Base-by-base conservation (phyloP, 2,797 vertebrate species). In the Erethizon dorsatum region DNA sequence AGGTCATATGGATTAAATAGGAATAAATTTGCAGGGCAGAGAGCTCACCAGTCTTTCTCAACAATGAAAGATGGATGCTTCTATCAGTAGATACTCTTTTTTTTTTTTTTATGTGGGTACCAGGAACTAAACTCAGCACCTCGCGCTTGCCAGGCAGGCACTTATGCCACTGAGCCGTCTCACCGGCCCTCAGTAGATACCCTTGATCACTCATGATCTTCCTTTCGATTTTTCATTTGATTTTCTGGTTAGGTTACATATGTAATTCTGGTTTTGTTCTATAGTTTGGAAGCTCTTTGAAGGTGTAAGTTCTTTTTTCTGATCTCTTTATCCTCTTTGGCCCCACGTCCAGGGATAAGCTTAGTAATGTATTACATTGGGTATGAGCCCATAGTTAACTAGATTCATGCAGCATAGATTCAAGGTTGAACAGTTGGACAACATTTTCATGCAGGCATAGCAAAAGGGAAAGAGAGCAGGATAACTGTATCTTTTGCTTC, bases 351-450 rank as follows among this genome's bases (percentile, higher is more conserved):
- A 85, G 20, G 26, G 33, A 52, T 7, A 0, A 83, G 0, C 57
- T 78, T 87, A 65, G 31, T 22, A 83, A 96, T 11, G 67, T 80
- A 91, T 67, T 79, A 47, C 50, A 20, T 73, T 94, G 87, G 12
- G 83, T 3, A 59, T 11, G 4, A 50, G 52, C 12, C 33, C 12
- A 4, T 67, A 84, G 50, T 95, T 91, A 93, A 37, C 17, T 37
- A 75, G 78, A 77, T 90, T 52, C 6, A 89, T 12, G 15, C 13
- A 93, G 83, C 20, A 56, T 6, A 69, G 20, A 41, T 3, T 5
- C 0, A 77, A 80, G 1, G 24, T 41, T 73, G 31, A 96, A 45
- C 80, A 88, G 24, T 33, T 80, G 17, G 15, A 79, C 11, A 79
- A 78, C 7, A 77, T 80, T 82, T 79, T 83, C 90, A 65, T 41